Evolutionary conservation across 2,113 vertebrate genomes (phyloP).

Genomic region (Ginglymostoma cirratum): DNA sequence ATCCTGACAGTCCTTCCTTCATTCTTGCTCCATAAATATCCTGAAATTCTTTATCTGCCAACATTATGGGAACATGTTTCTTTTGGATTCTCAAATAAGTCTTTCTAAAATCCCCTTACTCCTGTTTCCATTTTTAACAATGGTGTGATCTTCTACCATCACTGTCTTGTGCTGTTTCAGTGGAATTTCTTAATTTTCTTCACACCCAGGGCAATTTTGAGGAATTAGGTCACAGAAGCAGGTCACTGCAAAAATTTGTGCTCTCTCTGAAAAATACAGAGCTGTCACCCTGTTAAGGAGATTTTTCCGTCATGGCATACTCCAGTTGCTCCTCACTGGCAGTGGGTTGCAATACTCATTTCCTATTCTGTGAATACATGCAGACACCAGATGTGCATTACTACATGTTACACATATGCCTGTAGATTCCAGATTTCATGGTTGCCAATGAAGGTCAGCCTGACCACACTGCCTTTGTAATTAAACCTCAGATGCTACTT

Average conservation of each 20-base stretch:
- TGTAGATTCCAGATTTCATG: neutral
- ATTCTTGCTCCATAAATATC: neutral
- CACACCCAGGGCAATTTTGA: neutral
- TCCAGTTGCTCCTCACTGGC: neutral
- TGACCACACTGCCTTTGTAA: neutral
- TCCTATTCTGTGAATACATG: constrained; percentile 4
- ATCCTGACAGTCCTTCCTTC: neutral
- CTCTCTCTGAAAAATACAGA: neutral
- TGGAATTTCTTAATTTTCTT: neutral
- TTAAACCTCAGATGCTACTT: neutral
- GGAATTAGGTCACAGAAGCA: neutral
- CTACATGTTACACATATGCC: neutral
- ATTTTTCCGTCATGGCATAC: neutral
- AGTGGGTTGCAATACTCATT: neutral
- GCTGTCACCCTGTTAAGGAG: neutral
- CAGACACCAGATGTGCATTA: neutral
- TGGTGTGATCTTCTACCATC: neutral
- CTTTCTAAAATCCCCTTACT: neutral
- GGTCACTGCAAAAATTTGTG: neutral
- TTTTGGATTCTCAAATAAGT: neutral
- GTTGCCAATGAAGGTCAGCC: neutral
- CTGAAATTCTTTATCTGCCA: neutral
- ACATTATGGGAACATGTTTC: neutral
- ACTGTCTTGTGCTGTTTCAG: neutral
- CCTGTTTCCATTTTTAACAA: neutral